phyloP scores from a whole-genome alignment of 2,888 invertebrate species.

The Steinernema scapterisci region DNA sequence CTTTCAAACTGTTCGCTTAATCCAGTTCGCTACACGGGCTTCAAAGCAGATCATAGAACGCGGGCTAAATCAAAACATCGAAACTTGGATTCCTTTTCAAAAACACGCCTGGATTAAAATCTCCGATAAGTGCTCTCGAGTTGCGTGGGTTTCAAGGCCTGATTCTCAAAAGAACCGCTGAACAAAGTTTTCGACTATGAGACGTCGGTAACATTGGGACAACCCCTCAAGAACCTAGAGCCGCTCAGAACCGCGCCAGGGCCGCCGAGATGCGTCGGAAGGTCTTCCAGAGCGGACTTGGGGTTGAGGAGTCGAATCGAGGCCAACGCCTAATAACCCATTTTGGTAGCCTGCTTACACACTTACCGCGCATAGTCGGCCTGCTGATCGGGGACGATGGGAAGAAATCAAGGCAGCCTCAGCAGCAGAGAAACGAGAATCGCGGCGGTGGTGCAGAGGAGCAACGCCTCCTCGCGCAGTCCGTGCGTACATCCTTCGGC shows the following conservation, averaged over 20 bases:
- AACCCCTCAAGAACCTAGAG: neutral
- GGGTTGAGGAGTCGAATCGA: conserved; percentile 13
- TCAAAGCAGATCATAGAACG: neutral
- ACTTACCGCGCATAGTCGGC: neutral
- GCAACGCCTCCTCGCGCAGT: neutral
- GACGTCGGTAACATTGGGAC: too few relatives aligned
- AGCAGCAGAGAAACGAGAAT: too few relatives aligned
- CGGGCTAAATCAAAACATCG: too few relatives aligned
- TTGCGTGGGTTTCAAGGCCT: too few relatives aligned
- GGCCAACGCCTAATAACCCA: conserved; percentile 27
- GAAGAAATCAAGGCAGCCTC: too few relatives aligned
- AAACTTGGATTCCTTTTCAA: too few relatives aligned
- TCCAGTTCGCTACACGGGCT: neutral
- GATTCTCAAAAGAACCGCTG: too few relatives aligned
- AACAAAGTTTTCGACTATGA: too few relatives aligned
- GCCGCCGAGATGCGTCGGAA: neutral
- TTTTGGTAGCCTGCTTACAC: conserved; percentile 34
- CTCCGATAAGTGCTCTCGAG: too few relatives aligned
- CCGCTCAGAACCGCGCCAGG: neutral
- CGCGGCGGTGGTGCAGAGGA: too few relatives aligned
- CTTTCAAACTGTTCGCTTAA: too few relatives aligned
- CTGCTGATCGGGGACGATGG: neutral
- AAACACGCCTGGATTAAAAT: too few relatives aligned
- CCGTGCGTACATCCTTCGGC: conserved; percentile 5
- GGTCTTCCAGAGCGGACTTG: conserved; percentile 10